Evolutionary conservation across 2,113 vertebrate genomes (phyloP).

Genomic region (Isurus oxyrinchus): DNA sequence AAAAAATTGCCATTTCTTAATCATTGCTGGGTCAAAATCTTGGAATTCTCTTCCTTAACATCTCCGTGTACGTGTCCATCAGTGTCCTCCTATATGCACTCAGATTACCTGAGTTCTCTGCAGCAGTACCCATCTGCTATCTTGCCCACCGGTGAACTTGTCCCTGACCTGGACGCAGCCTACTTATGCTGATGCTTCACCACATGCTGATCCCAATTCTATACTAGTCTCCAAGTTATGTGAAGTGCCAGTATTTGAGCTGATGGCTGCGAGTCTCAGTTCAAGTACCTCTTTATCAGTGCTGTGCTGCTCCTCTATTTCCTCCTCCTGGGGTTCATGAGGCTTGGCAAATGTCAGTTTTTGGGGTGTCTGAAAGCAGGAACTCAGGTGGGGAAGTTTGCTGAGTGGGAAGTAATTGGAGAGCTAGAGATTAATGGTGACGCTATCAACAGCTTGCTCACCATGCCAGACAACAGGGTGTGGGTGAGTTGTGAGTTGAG

Average conservation of each 20-base stretch:
- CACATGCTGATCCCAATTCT: background rate
- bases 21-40: background rate
- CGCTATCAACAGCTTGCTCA: background rate
- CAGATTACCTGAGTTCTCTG: background rate
- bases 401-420: background rate
- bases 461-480: background rate
- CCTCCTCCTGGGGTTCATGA: background rate
- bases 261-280: background rate
- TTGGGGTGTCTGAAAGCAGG: background rate
- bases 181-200: background rate
- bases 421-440: background rate
- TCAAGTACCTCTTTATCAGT: background rate
- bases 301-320: background rate
- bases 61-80: background rate
- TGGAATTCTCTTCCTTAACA: background rate
- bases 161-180: background rate
- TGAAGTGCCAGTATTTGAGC: background rate
- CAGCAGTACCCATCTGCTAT: background rate
- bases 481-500: background rate
- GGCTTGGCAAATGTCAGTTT: background rate
- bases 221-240: background rate
- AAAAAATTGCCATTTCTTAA: background rate
- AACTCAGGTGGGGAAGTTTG: background rate
- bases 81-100: background rate
- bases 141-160: background rate